Percentiles rank a stretch among this genome's conserved stretches.
These are phyloP conservation scores for Xestobium rufovillosum DNA, from an alignment of 2,888 invertebrate genomes.

Conservation along the genomic window DNA sequence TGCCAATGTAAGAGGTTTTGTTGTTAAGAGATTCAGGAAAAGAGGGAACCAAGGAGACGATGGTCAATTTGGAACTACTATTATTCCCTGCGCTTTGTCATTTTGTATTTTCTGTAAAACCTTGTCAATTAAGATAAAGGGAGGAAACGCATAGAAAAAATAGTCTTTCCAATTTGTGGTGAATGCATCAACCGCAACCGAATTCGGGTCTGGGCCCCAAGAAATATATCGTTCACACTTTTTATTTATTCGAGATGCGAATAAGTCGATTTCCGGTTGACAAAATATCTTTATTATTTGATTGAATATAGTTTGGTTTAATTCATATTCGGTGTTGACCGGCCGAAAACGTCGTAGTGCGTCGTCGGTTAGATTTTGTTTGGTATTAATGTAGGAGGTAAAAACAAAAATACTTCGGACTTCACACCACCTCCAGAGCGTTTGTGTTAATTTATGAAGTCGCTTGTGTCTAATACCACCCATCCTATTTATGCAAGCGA, in stretches of 20 bases:
- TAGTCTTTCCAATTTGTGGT: slow-evolving; percentile 12
- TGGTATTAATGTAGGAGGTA: slow-evolving; percentile 18
- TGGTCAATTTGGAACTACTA: slow-evolving; percentile 21
- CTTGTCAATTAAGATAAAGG: slow-evolving; percentile 13
- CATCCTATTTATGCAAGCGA: slow-evolving; percentile 18
- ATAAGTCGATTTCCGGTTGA: slow-evolving; percentile 14
- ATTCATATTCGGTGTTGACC: slow-evolving; percentile 15
- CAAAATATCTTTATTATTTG: slow-evolving; percentile 14
- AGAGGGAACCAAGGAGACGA: slow-evolving; percentile 23
- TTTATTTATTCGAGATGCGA: slow-evolving; percentile 15
- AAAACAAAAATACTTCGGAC: slow-evolving; percentile 17
- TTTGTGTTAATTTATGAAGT: slow-evolving; percentile 18
- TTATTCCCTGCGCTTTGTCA: slow-evolving; percentile 19
- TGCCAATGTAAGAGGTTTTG: slow-evolving; percentile 14
- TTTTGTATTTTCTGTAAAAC: slow-evolving; percentile 19
- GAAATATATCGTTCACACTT: slow-evolving; percentile 19
- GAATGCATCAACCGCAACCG: neutral
- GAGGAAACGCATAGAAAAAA: slow-evolving; percentile 21
- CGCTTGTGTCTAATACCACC: slow-evolving; percentile 16
- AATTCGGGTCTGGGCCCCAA: slow-evolving; percentile 9
- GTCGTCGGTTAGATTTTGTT: slow-evolving; percentile 17
- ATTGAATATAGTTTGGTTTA: slow-evolving; percentile 8
- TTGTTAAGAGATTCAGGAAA: slow-evolving; percentile 12
- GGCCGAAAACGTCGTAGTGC: slow-evolving; percentile 8
- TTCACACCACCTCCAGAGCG: slow-evolving; percentile 23